phyloP scores from a whole-genome alignment of 2,113 vertebrate genomes.

The Phrynosoma blainvillii region DNA sequence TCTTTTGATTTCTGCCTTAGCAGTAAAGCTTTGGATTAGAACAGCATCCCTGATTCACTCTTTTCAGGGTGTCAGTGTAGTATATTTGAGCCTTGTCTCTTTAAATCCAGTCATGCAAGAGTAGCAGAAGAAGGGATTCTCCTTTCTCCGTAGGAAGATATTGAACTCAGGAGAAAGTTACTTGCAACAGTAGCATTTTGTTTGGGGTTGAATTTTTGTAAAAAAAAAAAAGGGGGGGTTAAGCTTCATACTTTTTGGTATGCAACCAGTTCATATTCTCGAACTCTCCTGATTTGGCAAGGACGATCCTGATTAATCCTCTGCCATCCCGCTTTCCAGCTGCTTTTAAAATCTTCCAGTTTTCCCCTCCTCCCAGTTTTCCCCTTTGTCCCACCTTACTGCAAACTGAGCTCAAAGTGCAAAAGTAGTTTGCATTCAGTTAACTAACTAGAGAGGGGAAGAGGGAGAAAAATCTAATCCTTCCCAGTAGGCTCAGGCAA shows the following conservation, averaged over 20 bases:
- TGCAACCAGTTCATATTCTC: no score
- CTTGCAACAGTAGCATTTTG: not conserved
- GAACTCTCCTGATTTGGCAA: no score
- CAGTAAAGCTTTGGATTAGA: conserved; percentile 49
- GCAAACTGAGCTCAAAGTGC: no score
- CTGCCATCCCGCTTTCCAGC: no score
- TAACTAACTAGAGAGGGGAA: no score
- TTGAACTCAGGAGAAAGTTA: not conserved
- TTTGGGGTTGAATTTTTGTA: conserved; percentile 4
- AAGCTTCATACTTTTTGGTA: conserved; percentile 25
- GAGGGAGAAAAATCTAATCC: no score
- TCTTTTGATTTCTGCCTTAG: conserved; percentile 44
- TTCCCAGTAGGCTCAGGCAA: no score
- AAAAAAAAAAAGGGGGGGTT: conserved; percentile 8
- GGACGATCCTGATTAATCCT: no score
- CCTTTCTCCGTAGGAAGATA: not conserved
- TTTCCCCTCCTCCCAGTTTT: no score
- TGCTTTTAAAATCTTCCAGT: no score
- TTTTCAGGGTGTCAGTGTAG: conserved; percentile 2
- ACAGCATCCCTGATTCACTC: conserved; percentile 28
- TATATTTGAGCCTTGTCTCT: not conserved
- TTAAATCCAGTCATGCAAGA: not conserved
- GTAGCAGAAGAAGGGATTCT: not conserved
- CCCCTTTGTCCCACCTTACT: no score
- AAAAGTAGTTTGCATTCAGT: no score